These are phyloP conservation scores for Lepidonotus clava DNA, from an alignment of 2,888 invertebrate species.

Conservation along the genomic window DNA sequence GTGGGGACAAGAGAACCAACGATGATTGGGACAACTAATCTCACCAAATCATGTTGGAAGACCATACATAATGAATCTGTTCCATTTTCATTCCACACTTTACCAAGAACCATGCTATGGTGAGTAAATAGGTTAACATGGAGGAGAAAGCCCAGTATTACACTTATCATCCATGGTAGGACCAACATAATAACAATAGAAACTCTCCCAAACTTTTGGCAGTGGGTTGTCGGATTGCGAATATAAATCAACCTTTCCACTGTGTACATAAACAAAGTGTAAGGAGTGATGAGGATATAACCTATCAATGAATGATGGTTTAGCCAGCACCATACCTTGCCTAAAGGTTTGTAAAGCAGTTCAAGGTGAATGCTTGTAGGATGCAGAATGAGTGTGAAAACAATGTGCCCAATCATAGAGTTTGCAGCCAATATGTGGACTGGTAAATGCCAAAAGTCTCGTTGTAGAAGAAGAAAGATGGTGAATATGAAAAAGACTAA, in stretches of 20 bases:
- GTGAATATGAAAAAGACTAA: not conserved
- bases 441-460: not conserved
- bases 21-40: not conserved
- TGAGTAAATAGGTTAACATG: not conserved
- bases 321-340: not conserved
- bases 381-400: not conserved
- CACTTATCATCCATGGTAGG: not conserved
- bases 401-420: not conserved
- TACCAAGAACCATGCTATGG: not conserved
- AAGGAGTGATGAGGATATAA: not conserved
- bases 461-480: not conserved
- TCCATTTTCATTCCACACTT: not conserved
- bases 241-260: not conserved
- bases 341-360: not conserved
- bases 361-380: not conserved
- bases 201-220: not conserved
- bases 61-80: not conserved
- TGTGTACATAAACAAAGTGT: conserved; percentile 10
- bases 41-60: too few species aligned
- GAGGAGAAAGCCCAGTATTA: not conserved
- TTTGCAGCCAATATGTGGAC: conserved; percentile 3
- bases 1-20: not conserved
- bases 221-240: not conserved
- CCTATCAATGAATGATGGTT: not conserved
- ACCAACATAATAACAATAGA: not conserved